These are phyloP conservation scores for Halcyon senegalensis DNA, from an alignment of 2,113 vertebrate species.

Conservation along the genomic window DNA sequence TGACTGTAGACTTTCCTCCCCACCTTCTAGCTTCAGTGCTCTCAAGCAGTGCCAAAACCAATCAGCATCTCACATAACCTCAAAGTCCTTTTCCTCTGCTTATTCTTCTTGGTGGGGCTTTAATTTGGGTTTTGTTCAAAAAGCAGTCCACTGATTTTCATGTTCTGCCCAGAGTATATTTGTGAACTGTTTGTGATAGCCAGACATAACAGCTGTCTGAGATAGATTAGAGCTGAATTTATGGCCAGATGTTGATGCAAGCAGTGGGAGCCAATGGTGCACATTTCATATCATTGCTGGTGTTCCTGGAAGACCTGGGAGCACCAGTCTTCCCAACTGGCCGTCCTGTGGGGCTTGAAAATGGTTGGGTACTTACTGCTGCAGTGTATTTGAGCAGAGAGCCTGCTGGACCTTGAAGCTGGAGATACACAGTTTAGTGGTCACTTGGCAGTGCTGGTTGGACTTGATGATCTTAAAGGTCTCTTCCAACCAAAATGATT, in stretches of 20 bases:
- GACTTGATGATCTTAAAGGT: not conserved
- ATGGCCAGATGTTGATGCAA: slow-evolving; percentile 14
- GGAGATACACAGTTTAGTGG: not conserved
- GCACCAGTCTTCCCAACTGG: not conserved
- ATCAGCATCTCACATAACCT: not conserved
- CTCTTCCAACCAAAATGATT: not conserved
- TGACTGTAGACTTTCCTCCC: slow-evolving; percentile 21
- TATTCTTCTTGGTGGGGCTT: slow-evolving; percentile 17
- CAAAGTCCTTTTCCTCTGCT: not conserved
- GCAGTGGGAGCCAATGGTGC: fast-evolving
- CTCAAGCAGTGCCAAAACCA: slow-evolving; percentile 20
- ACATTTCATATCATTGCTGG: not conserved
- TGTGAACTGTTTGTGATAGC: not conserved
- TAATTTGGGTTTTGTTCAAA: slow-evolving; percentile 33
- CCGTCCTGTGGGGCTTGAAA: not conserved
- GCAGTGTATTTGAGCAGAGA: not conserved
- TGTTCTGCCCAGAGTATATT: not conserved
- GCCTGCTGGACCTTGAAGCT: not conserved
- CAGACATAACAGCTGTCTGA: slow-evolving; percentile 62
- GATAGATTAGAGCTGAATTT: slow-evolving; percentile 10
- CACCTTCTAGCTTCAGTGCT: not conserved
- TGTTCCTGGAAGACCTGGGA: slow-evolving; percentile 1
- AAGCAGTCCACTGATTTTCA: slow-evolving; percentile 14
- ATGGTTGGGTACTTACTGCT: not conserved
- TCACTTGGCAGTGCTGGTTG: not conserved